Evolutionary conservation across 1,140 invertebrate species (phyloP).

Genomic region (Chrysomallon squamiferum): DNA sequence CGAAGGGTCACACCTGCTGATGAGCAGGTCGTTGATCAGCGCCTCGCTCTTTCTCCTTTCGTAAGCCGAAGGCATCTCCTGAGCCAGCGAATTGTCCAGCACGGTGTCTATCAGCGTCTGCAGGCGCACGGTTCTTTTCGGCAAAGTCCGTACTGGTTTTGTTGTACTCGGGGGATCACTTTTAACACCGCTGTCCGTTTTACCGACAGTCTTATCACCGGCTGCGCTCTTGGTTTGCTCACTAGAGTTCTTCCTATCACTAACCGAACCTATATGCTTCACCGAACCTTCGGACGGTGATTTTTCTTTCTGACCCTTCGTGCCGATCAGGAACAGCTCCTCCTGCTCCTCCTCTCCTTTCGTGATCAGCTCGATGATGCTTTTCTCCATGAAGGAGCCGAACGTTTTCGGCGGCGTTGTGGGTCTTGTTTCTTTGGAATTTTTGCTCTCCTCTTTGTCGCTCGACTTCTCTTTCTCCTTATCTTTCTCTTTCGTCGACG

Average conservation of each 20-base stretch:
- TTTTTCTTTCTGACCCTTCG: not conserved
- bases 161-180: not conserved
- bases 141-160: not conserved
- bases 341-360: not conserved
- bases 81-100: constrained; percentile 36
- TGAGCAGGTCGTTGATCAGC: too few relatives aligned
- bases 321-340: not conserved
- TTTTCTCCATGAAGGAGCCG: not conserved
- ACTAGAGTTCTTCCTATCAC: not conserved
- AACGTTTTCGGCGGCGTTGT: not conserved
- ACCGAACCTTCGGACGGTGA: too few relatives aligned
- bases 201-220: not conserved
- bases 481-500: not conserved
- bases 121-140: constrained; percentile 14
- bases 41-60: not conserved
- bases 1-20: not conserved
- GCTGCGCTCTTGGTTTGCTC: not conserved
- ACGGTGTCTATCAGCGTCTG: constrained; percentile 51
- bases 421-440: not conserved
- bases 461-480: not conserved
- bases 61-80: not conserved
- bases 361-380: not conserved
- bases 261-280: not conserved
- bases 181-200: not conserved
- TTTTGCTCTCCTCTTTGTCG: not conserved